Percentiles rank a stretch among this genome's conserved stretches.
Conservation (phyloP, 1,140 invertebrate genomes). For the Drosophila littoralis region DNA sequence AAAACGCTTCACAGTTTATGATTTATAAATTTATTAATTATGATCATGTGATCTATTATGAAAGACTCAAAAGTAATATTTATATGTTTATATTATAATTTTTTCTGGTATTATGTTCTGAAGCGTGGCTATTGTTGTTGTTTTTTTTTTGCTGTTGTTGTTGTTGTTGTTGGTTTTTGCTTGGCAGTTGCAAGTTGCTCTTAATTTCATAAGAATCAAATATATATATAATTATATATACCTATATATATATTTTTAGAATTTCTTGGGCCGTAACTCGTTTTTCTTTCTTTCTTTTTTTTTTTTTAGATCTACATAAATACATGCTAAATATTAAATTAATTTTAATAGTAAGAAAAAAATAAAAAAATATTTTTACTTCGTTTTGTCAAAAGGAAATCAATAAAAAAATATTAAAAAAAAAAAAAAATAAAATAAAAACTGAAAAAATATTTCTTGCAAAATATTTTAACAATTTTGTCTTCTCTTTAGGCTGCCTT, state of each 20-base stretch:
- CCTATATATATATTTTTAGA: slow-evolving; percentile 25
- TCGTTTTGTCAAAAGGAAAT: neutral
- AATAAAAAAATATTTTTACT: slow-evolving; percentile 46
- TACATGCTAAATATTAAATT: slow-evolving; percentile 73
- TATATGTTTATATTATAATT: slow-evolving; percentile 46
- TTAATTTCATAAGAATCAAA: slow-evolving; percentile 42
- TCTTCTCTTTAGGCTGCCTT: slow-evolving; percentile 1
- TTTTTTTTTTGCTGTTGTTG: slow-evolving; percentile 8
- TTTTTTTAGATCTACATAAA: slow-evolving; percentile 38
- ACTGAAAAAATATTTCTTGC: slow-evolving; percentile 15
- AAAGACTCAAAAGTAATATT: slow-evolving; percentile 80
- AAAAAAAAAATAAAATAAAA: slow-evolving; percentile 7
- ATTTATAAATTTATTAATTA: slow-evolving; percentile 16
- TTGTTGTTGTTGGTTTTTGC: slow-evolving; percentile 12
- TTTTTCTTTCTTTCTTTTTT: slow-evolving; percentile 12
- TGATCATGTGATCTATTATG: slow-evolving; percentile 53
- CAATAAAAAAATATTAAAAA: neutral
- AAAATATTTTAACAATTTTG: slow-evolving; percentile 9
- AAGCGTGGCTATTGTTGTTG: slow-evolving; percentile 40
- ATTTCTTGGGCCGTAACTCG: slow-evolving; percentile 25
- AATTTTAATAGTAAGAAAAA: slow-evolving; percentile 62
- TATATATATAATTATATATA: slow-evolving; percentile 21
- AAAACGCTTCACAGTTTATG: slow-evolving; percentile 13
- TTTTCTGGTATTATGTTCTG: slow-evolving; percentile 18
- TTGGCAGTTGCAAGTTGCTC: slow-evolving; percentile 43